Conservation (phyloP, 2,113 vertebrate species). For the Rattus rattus region DNA sequence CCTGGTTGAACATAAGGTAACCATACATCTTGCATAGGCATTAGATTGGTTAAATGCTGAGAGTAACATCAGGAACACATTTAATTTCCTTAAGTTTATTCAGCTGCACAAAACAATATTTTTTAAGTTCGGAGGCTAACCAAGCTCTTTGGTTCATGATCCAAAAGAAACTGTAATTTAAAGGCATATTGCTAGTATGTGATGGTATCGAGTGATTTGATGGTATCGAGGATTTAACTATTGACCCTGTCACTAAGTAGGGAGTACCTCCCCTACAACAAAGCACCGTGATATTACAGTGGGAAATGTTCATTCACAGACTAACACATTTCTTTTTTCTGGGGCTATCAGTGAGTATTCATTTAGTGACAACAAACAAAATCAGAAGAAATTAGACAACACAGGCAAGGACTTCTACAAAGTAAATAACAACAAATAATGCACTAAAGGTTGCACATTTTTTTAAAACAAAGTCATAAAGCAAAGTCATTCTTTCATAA, state of each 20-base stretch:
- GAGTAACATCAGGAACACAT: conserved; percentile 3
- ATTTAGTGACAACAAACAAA: conserved; percentile 31
- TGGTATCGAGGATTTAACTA: background rate
- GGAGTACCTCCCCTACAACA: background rate
- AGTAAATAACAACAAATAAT: conserved; percentile 43
- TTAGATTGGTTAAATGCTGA: conserved; percentile 53
- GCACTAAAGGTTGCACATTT: background rate
- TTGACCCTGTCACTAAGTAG: background rate
- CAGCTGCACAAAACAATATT: background rate
- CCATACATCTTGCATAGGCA: conserved; percentile 1
- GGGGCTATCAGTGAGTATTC: conserved; percentile 10
- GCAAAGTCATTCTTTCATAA: background rate
- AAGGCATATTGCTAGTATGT: background rate
- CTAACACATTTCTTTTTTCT: background rate
- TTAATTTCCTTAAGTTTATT: conserved; percentile 55
- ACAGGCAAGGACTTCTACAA: background rate
- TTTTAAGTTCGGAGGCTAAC: background rate
- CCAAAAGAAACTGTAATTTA: conserved; percentile 4
- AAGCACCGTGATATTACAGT: background rate
- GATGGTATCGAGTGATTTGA: background rate
- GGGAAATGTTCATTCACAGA: background rate
- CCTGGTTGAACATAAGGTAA: conserved; percentile 41
- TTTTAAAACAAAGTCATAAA: background rate
- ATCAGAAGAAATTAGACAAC: conserved; percentile 37
- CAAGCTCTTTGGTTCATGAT: background rate